A percentile compares a stretch with the other conserved stretches of the same genome.
phyloP scores from a whole-genome alignment of 1,140 invertebrate genomes.

The Drosophila sucinea region DNA sequence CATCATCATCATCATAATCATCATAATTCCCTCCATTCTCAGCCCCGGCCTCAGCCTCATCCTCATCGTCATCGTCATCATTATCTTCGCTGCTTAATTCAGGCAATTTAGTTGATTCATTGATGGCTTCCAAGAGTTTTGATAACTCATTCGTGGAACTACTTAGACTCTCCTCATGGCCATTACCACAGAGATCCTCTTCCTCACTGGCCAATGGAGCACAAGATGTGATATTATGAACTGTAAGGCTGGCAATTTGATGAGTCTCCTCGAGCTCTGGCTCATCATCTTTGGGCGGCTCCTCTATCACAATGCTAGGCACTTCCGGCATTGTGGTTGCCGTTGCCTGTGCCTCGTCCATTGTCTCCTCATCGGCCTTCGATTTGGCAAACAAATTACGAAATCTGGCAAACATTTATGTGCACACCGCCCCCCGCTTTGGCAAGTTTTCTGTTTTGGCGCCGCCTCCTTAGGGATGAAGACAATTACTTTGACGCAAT shows the following conservation, averaged over 20 bases:
- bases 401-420: conserved; percentile 77
- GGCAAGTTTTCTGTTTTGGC: conserved; percentile 3
- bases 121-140: conserved; percentile 57
- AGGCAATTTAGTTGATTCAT: conserved; percentile 45
- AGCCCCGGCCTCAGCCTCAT: conserved; percentile 11
- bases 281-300: conserved; percentile 28
- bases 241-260: background rate
- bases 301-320: conserved; percentile 60
- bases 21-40: conserved; percentile 6
- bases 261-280: conserved; percentile 5
- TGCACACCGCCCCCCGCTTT: background rate
- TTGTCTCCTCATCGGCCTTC: conserved; percentile 47
- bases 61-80: conserved; percentile 21
- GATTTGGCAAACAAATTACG: conserved; percentile 78
- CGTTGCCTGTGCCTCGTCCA: background rate
- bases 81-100: conserved; percentile 52
- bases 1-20: conserved; percentile 57
- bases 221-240: background rate
- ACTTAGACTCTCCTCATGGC: conserved; percentile 36
- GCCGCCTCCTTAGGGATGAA: conserved; percentile 21
- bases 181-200: conserved; percentile 42
- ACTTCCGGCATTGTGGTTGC: conserved; percentile 24
- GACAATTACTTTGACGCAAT: conserved; percentile 68
- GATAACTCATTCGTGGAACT: conserved; percentile 52
- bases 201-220: conserved; percentile 63